phyloP scores from a whole-genome alignment of 2,888 invertebrate species.

The Lamellibrachia columna region DNA sequence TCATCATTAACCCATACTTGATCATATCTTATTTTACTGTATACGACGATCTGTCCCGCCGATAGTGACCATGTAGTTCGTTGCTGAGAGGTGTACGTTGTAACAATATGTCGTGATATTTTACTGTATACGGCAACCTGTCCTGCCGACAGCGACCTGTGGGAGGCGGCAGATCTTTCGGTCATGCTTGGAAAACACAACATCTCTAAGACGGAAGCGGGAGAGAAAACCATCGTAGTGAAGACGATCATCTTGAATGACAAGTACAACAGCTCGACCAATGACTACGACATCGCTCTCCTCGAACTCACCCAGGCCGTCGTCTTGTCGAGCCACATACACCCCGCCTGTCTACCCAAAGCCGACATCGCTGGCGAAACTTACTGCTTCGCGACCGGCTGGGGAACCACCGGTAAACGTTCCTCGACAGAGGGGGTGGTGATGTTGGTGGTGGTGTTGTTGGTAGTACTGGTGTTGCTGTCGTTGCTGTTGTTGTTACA shows the following conservation, averaged over 20 bases:
- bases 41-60: too few species aligned
- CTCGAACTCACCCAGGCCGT: not conserved
- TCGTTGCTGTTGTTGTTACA: too few species aligned
- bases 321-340: not conserved
- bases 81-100: too few species aligned
- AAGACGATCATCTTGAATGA: not conserved
- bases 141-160: not conserved
- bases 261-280: not conserved
- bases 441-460: not conserved
- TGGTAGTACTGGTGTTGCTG: not conserved
- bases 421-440: not conserved
- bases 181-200: not conserved
- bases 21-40: too few species aligned
- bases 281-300: not conserved
- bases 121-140: too few species aligned
- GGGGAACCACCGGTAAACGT: not conserved
- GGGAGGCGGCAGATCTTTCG: not conserved
- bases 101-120: too few species aligned
- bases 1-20: too few species aligned
- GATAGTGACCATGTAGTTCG: too few species aligned
- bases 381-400: not conserved
- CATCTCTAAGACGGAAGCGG: not conserved
- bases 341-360: not conserved
- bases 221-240: not conserved
- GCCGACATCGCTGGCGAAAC: not conserved